Conservation (phyloP, 2,797 vertebrate genomes). For the Rhincodon typus region DNA sequence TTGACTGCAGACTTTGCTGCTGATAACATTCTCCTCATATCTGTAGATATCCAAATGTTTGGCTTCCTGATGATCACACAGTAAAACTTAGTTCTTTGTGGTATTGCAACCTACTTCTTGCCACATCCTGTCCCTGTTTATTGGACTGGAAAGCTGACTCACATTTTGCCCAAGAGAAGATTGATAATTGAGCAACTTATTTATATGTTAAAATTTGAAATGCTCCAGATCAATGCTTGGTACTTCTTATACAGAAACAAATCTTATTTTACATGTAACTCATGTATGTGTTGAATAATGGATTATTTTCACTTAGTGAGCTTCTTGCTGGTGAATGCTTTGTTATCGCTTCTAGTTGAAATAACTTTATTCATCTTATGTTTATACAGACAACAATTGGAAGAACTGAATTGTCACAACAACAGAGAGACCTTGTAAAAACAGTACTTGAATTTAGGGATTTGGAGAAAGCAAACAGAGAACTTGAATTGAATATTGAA, state of each 20-base stretch:
- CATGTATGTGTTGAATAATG: neutral
- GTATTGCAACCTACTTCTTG: neutral
- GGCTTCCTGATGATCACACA: neutral
- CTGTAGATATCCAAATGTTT: neutral
- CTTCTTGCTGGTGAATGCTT: neutral
- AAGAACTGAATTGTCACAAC: slow-evolving; percentile 51
- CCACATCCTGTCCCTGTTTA: neutral
- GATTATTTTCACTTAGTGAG: neutral
- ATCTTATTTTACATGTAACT: neutral
- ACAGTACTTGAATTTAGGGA: slow-evolving; percentile 45
- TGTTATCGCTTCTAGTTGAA: neutral
- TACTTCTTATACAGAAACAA: neutral
- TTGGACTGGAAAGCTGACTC: neutral
- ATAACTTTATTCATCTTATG: slow-evolving; percentile 34
- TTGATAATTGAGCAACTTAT: neutral
- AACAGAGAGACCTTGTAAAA: slow-evolving; percentile 50
- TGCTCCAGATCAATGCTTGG: neutral
- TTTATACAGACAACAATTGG: slow-evolving; percentile 53
- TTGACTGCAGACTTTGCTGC: neutral
- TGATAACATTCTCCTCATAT: neutral
- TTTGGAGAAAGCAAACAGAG: slow-evolving; percentile 54
- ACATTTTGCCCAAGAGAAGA: neutral
- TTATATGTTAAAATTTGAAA: neutral
- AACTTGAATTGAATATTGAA: slow-evolving; percentile 49
- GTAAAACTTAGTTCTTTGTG: neutral